Percentiles rank a stretch among this genome's conserved stretches.
phyloP scores from a whole-genome alignment of 2,888 invertebrate species.

The Thera britannica region DNA sequence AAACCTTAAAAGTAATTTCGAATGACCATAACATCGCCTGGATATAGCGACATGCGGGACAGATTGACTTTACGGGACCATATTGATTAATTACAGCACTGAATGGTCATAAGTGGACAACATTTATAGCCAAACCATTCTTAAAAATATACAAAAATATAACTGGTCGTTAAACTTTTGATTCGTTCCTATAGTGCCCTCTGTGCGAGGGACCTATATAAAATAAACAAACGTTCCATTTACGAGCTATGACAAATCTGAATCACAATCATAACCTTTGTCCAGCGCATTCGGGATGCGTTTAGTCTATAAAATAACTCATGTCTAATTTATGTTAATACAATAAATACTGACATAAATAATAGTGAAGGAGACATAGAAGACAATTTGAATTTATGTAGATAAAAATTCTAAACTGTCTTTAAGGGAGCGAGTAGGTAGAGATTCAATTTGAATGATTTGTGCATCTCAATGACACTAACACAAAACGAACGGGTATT shows the following conservation, averaged over 20 bases:
- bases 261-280: constrained; percentile 80
- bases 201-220: constrained; percentile 46
- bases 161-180: constrained; percentile 39
- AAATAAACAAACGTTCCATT: constrained; percentile 71
- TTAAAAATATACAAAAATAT: constrained; percentile 24
- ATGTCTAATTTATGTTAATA: constrained; percentile 85
- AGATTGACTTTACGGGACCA: constrained; percentile 14
- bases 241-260: constrained; percentile 82
- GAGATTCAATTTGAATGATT: constrained; percentile 67
- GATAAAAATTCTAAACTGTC: constrained; percentile 60
- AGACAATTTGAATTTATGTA: constrained; percentile 81
- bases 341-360: constrained; percentile 84
- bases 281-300: constrained; percentile 73
- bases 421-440: constrained; percentile 53
- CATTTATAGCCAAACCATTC: constrained; percentile 20
- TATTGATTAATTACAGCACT: constrained; percentile 26
- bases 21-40: constrained; percentile 6
- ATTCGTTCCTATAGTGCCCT: constrained; percentile 39
- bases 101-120: constrained; percentile 22
- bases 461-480: constrained; percentile 50
- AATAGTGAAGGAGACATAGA: constrained; percentile 69
- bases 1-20: background rate
- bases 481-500: constrained; percentile 38
- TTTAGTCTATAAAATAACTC: constrained; percentile 82
- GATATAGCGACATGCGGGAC: constrained; percentile 12